Evolutionary conservation across 2,113 vertebrate species (phyloP), one percentile per base, ranked within the genome.

Genomic region (Cervus canadensis): DNA sequence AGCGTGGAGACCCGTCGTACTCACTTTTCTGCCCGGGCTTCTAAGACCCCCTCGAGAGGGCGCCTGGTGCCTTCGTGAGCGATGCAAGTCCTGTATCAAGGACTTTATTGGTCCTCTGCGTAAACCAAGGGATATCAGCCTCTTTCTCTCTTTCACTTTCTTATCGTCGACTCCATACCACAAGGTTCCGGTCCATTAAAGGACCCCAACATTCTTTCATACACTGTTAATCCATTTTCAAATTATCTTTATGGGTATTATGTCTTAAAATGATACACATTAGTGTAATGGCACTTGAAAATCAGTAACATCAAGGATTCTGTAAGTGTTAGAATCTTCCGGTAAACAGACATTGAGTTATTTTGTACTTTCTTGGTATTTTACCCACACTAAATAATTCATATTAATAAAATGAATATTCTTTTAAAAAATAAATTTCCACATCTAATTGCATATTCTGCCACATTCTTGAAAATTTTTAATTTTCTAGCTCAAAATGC

Each of bases 381-480:
- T 96, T 87, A 64, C 3, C 8, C 6, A 64, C 17, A 71, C 16
- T 88, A 82, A 93, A 40, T 96, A 76, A 96, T 85, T 94, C 48
- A 83, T 71, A 54, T 59, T 93, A 86, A 94, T 81, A 87, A 86
- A 91, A 62, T 83, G 13, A 88, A 59, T 83, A 50, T 78, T 92
- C 14, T 97, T 93, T 67, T 25, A 89, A 50, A 45, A 74, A 74
- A 57, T 67, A 71, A 71, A 17, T 95, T 92, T 96, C 11, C 16
- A 86, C 7, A 71, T 79, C 28, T 96, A 62, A 76, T 94, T 94
- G 50, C 26, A 93, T 28, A 85, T 92, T 96, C 54, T 86, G 56
- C 78, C 79, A n/a, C 15, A 78, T n/a, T 91, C 57, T 91, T 85
- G 36, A 97, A 96, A 86, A 50, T 81, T 67, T 64, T 94, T 82